These are phyloP conservation scores for Gadus macrocephalus DNA, from an alignment of 2,113 vertebrate species.

Conservation along the genomic window DNA sequence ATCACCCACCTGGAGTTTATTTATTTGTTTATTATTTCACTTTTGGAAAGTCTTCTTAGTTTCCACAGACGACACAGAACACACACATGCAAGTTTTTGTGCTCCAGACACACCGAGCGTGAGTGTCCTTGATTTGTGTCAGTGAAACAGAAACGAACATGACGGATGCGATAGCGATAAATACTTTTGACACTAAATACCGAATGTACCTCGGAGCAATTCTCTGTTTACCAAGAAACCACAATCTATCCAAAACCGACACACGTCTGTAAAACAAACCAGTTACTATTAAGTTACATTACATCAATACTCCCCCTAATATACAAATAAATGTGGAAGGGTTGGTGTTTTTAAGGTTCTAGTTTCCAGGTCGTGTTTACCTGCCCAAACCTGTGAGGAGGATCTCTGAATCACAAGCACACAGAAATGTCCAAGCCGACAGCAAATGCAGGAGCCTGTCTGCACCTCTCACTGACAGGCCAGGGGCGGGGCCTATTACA, in stretches of 20 bases:
- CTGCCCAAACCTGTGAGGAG: constrained; percentile 18
- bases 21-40: neutral
- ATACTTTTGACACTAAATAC: neutral
- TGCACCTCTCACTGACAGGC: too few species aligned
- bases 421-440: too few species aligned
- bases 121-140: neutral
- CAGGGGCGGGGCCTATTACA: too few species aligned
- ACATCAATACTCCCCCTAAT: too few species aligned
- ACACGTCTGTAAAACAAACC: too few species aligned
- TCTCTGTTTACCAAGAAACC: too few species aligned
- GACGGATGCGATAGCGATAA: neutral
- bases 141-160: neutral
- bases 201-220: too few species aligned
- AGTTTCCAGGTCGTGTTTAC: neutral
- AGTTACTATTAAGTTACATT: too few species aligned
- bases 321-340: too few species aligned
- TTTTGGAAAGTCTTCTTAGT: constrained; percentile 19
- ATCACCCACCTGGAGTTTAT: constrained; percentile 41
- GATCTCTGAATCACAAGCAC: neutral
- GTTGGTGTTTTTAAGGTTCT: neutral
- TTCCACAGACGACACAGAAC: neutral
- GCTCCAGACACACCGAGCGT: neutral
- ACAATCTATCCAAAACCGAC: too few species aligned
- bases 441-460: too few species aligned
- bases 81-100: constrained; percentile 11